Base-by-base conservation (phyloP, 2,113 vertebrate genomes). In the Piprites chloris region DNA sequence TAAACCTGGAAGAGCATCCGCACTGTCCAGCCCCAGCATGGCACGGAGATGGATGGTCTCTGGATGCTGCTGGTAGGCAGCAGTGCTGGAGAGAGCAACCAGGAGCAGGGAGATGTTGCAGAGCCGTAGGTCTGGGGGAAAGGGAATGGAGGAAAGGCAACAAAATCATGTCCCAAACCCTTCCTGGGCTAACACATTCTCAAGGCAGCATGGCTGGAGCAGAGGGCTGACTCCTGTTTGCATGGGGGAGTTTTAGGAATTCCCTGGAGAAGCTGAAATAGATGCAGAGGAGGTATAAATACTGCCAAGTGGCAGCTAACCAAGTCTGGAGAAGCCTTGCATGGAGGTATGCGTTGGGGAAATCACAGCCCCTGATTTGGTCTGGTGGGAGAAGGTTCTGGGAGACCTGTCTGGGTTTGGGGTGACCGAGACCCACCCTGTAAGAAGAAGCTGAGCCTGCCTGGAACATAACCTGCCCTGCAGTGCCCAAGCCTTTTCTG, bases 1-100 rank as follows among this genome's bases (percentile, higher is more conserved):
- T n/a, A 52, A 58, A 3, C 9, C 46, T 74, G 37, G 32, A 90
- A 52, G 18, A 74, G 14, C 11, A 33, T 26, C 23, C 0, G 0
- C 22, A 58, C 8, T 9, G 0, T 16, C 37, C 65, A 74, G 27
- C 23, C 58, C 52, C 8, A 41, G 17, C 23, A 9, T 0, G 19
- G 65, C 44, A 39, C 12, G 0, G 14, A 44, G 35, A 10, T 20
- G 41, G 56, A 5, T 2, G 0, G 4, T 33, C 12, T 28, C 28
- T 37, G 52, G 41, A 37, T 62, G 41, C 27, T 47, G 37, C 22
- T 16, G 26, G 28, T 5, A 20, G 28, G 30, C 24, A 71, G 42
- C 55, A 58, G 33, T 1, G 0, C 11, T 75, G 73, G 32, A 46
- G 39, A 71, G 52, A 76, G 42, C 16, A 52, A 7, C 2, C 7